A percentile compares a stretch with the other conserved stretches of the same genome.
Evolutionary conservation across 2,797 vertebrate species (phyloP).

Genomic region (Chlorospingus flavigularis): DNA sequence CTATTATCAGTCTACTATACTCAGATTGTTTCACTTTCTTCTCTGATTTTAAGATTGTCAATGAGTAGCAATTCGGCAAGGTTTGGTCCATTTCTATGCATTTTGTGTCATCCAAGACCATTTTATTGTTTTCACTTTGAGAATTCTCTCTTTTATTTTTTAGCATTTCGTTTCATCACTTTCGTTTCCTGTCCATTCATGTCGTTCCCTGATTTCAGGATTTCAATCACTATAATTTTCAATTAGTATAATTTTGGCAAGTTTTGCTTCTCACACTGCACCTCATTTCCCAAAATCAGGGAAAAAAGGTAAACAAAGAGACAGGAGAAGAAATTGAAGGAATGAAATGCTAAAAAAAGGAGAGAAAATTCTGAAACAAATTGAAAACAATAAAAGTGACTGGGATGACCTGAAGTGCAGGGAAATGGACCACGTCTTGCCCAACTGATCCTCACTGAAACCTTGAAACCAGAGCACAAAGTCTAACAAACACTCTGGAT

Average conservation of each 20-base stretch:
- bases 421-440: not conserved
- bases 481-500: not conserved
- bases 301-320: not conserved
- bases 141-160: not conserved
- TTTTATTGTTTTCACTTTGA: not conserved
- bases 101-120: fast-evolving
- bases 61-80: fast-evolving
- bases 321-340: not conserved
- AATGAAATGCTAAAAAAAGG: not conserved
- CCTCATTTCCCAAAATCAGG: not conserved
- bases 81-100: not conserved
- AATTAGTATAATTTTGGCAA: not conserved
- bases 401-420: not conserved
- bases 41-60: not conserved
- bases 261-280: not conserved
- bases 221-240: not conserved
- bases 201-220: not conserved
- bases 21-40: not conserved
- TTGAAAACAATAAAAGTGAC: not conserved
- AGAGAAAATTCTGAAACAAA: not conserved
- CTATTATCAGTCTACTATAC: fast-evolving
- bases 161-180: not conserved
- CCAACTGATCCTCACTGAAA: not conserved
- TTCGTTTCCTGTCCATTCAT: not conserved
- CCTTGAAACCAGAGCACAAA: not conserved